Percentiles rank a stretch among this genome's conserved stretches.
Conservation (phyloP, 2,797 vertebrate species). For the Tenualosa ilisha region DNA sequence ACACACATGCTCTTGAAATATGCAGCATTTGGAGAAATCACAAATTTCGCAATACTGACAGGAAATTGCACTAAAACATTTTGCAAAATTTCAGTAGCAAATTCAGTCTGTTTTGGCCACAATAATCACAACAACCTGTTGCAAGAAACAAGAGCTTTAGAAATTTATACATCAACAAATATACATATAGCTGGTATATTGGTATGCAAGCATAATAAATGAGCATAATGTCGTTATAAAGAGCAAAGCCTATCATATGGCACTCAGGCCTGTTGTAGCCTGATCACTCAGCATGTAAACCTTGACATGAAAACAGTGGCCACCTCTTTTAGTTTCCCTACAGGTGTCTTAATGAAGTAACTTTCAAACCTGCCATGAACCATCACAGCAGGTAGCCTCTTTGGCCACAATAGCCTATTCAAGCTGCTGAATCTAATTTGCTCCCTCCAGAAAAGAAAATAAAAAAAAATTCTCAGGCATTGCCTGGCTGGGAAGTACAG, state of each 20-base stretch:
- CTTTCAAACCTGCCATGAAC: neutral
- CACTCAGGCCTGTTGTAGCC: neutral
- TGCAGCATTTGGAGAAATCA: too few relatives aligned
- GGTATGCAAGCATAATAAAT: too few relatives aligned
- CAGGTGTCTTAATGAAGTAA: neutral
- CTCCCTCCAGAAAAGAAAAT: neutral
- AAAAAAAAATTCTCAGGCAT: neutral
- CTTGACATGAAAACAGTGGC: neutral
- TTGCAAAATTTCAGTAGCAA: too few relatives aligned
- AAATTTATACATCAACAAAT: neutral
- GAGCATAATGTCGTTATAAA: too few relatives aligned
- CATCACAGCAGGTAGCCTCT: neutral
- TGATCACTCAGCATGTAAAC: neutral
- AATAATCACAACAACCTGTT: too few relatives aligned
- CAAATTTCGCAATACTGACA: too few relatives aligned
- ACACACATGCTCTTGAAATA: too few relatives aligned
- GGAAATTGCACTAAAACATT: too few relatives aligned
- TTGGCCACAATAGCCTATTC: neutral
- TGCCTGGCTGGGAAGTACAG: neutral
- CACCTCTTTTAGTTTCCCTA: neutral
- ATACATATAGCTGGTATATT: neutral
- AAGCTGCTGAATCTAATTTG: neutral
- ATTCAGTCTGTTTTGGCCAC: too few relatives aligned
- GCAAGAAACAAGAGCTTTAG: neutral
- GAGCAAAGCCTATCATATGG: too few relatives aligned